Evolutionary conservation across 2,113 vertebrate genomes (phyloP).

Genomic region (Chelonoidis abingdonii): DNA sequence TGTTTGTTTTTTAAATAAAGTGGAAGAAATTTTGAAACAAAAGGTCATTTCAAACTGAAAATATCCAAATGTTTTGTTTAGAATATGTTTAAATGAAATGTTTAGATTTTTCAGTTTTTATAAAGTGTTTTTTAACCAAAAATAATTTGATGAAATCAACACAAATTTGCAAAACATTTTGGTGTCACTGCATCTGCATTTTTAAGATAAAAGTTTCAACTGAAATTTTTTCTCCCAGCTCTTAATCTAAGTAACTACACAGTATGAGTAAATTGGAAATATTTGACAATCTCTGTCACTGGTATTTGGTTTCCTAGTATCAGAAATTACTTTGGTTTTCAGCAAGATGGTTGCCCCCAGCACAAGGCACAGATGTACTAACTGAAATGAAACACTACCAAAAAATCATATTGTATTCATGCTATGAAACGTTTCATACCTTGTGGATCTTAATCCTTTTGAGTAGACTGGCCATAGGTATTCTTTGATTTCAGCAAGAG

Average conservation of each 20-base stretch:
- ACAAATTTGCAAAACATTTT: background rate
- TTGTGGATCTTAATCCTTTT: background rate
- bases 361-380: background rate
- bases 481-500: background rate
- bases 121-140: background rate
- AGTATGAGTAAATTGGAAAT: background rate
- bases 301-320: background rate
- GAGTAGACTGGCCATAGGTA: background rate
- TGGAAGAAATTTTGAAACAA: background rate
- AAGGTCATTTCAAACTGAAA: background rate
- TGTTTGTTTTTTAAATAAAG: background rate
- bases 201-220: background rate
- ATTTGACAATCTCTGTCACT: background rate
- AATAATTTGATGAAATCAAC: background rate
- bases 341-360: background rate
- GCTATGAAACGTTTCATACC: background rate
- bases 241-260: background rate
- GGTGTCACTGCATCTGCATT: background rate
- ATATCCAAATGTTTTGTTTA: background rate
- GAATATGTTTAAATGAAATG: background rate
- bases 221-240: background rate
- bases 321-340: conserved; percentile 26
- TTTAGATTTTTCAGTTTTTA: background rate
- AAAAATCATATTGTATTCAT: background rate
- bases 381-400: background rate